A percentile compares a stretch with the other conserved stretches of the same genome.
These are phyloP conservation scores for Apogon talboti DNA, from an alignment of 2,797 vertebrate species.

Conservation along the genomic window DNA sequence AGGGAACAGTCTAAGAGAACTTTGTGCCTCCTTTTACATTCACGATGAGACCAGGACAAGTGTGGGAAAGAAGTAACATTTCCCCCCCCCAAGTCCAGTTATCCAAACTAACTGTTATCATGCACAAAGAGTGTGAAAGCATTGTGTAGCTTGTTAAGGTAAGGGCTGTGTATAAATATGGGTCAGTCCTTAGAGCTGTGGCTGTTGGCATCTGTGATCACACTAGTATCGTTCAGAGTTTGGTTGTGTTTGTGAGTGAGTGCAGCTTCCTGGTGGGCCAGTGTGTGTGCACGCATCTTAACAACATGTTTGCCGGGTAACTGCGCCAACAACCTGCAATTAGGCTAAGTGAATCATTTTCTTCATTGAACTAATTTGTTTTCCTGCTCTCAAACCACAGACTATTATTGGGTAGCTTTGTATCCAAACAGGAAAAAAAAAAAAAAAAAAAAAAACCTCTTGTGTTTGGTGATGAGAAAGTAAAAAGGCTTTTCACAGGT, in stretches of 20 bases:
- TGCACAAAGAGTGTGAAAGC: background rate
- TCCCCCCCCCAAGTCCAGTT: constrained; percentile 36
- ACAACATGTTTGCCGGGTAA: constrained; percentile 67
- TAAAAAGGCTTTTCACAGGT: constrained; percentile 5
- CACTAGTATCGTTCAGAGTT: constrained; percentile 23
- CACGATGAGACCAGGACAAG: constrained; percentile 24
- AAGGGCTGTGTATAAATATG: background rate
- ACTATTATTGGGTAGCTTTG: constrained; percentile 56
- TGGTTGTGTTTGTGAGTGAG: constrained; percentile 42
- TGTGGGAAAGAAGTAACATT: constrained; percentile 75
- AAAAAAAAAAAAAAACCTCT: too few species aligned
- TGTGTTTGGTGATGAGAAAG: constrained; percentile 2
- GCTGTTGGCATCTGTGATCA: constrained; percentile 23
- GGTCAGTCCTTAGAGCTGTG: constrained; percentile 3
- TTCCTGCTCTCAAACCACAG: constrained; percentile 57
- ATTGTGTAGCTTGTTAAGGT: background rate
- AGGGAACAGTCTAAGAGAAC: constrained; percentile 31
- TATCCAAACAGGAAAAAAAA: constrained; percentile 19
- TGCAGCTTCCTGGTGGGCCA: constrained; percentile 38
- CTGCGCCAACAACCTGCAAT: constrained; percentile 68
- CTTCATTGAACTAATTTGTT: constrained; percentile 72
- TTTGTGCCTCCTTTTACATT: constrained; percentile 32
- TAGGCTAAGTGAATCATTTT: constrained; percentile 77
- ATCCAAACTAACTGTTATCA: constrained; percentile 15
- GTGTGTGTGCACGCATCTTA: constrained; percentile 48